Evolutionary conservation across 2,888 invertebrate genomes (phyloP), one percentile per base, ranked within the genome.

Genomic region (Andrena chrysosceles): DNA sequence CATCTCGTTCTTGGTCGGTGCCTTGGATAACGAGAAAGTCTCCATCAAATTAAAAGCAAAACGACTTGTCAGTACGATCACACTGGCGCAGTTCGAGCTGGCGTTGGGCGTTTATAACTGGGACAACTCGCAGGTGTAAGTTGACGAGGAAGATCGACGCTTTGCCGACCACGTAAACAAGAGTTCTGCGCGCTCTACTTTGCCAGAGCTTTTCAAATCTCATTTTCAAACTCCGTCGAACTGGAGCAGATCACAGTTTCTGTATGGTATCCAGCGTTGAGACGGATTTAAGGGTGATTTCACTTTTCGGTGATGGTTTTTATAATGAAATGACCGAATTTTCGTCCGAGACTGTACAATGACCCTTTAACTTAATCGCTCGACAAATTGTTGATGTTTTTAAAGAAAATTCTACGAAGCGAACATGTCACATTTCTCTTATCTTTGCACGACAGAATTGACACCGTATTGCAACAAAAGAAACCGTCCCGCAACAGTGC

Each of bases 31-130:
- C 74, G 95, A 95, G 77, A 93, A 93, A 90, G 89, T 95, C 52
- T 88, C 89, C 60, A 91, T 95, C 62, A 95, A 95, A 87, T 89
- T 94, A 80, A 95, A 95, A 87, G 94, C 94, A 75, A 95, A 95
- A 87, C 91, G 95, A 62, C 92, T 95, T 67, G 92, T 95, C 83
- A 95, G 94, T 82, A 94, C 94, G 67, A 94, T 95, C 67, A 95
- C 95, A 0, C 87, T 95, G 70, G 94, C 95, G 20, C 93, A 94
- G 72, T 95, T 93, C 87, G 94, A 94, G 73, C 89, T 95, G 54
- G 91, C 93, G 1, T 92, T 95, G 31, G 93, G 94, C 20, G 92
- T 94, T 69, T 94, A 94, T 84, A 94, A 94, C 77, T 94, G 95
- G 90, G 94, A 95, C 82, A 92, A 90, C 66, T 93, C 94, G 48